Percentiles rank a stretch among this genome's conserved stretches.
phyloP scores from a whole-genome alignment of 2,888 invertebrate species.

The Agrochola lota region DNA sequence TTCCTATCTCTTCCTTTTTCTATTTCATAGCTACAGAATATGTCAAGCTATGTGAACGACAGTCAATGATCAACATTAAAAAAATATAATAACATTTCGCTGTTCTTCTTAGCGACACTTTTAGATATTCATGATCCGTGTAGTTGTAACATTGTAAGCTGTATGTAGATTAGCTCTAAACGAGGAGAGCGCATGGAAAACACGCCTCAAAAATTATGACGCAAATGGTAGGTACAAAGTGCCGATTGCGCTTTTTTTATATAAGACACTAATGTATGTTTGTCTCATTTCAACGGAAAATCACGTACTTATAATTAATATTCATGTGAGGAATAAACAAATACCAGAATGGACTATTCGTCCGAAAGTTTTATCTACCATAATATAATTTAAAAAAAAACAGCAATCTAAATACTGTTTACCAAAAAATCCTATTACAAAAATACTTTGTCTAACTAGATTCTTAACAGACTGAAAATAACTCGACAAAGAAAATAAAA shows the following conservation, averaged over 20 bases:
- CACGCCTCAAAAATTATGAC: conserved; percentile 27
- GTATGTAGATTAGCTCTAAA: conserved; percentile 42
- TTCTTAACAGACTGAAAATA: neutral
- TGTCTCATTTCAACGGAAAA: too few species aligned
- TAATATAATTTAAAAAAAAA: neutral
- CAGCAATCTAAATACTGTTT: too few species aligned
- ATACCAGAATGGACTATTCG: neutral
- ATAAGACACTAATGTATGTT: neutral
- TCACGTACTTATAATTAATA: neutral
- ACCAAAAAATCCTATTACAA: too few species aligned
- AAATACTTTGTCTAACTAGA: neutral
- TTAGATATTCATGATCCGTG: neutral
- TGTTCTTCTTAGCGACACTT: neutral
- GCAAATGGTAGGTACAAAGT: neutral
- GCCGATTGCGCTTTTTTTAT: neutral
- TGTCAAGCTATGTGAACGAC: too few species aligned
- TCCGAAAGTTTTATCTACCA: neutral
- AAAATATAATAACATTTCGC: neutral
- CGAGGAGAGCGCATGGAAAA: conserved; percentile 10
- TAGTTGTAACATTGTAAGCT: conserved; percentile 27
- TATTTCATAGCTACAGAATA: neutral
- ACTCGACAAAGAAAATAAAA: neutral
- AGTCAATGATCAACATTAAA: neutral
- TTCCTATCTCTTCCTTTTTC: neutral
- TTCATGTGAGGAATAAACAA: neutral